Conservation (phyloP, 2,113 vertebrate genomes). For the Pheucticus melanocephalus region DNA sequence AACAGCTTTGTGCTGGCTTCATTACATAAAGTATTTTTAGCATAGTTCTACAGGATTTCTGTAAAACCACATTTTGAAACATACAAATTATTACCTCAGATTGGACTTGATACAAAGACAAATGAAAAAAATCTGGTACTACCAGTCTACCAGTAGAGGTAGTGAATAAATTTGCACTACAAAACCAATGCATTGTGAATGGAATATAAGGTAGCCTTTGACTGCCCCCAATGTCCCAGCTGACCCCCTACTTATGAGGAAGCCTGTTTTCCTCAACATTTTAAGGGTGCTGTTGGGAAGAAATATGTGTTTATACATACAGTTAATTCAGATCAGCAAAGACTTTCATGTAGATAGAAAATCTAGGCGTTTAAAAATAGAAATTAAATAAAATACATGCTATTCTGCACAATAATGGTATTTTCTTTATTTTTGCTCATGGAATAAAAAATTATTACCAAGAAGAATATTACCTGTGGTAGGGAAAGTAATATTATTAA, state of each 20-base stretch:
- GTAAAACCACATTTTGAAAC: background rate
- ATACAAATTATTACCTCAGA: background rate
- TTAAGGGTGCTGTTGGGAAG: background rate
- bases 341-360: background rate
- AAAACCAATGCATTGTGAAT: background rate
- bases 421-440: background rate
- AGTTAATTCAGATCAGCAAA: background rate
- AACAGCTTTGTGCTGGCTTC: background rate
- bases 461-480: background rate
- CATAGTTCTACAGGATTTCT: background rate
- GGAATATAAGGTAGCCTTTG: background rate
- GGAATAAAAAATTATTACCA: background rate
- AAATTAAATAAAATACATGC: background rate
- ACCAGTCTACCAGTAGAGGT: background rate
- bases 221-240: background rate
- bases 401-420: background rate
- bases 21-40: background rate
- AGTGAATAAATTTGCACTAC: background rate
- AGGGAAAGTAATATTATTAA: conserved; percentile 5
- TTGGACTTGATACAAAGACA: background rate
- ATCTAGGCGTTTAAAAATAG: background rate
- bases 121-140: background rate
- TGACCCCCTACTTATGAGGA: background rate
- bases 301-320: background rate
- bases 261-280: background rate